Percentiles rank a stretch among this genome's conserved stretches.
Evolutionary conservation across 2,113 vertebrate species (phyloP).

Genomic region (Theristicus caerulescens): DNA sequence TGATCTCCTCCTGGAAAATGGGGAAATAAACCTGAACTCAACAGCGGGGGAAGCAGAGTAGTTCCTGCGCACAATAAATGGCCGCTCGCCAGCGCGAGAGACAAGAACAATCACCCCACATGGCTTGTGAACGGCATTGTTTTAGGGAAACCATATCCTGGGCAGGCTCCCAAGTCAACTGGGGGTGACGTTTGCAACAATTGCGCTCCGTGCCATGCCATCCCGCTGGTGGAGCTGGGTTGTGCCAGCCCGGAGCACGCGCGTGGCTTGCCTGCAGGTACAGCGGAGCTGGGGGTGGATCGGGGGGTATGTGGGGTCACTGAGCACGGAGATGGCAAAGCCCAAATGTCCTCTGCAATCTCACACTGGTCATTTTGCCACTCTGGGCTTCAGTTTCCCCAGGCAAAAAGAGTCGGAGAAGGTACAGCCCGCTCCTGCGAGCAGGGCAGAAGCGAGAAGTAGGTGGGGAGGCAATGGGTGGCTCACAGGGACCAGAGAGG

Average conservation of each 20-base stretch:
- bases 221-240: rapidly evolving
- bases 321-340: background rate
- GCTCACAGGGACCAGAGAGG: background rate
- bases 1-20: background rate
- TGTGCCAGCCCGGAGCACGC: rapidly evolving
- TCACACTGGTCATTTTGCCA: background rate
- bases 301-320: rapidly evolving
- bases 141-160: background rate
- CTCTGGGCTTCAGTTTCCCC: background rate
- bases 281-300: rapidly evolving
- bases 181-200: background rate
- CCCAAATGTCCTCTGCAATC: background rate
- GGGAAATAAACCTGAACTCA: background rate
- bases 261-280: rapidly evolving
- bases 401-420: background rate
- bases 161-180: background rate
- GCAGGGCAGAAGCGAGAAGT: background rate
- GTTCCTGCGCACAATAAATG: slow-evolving; percentile 20
- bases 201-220: rapidly evolving
- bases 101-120: slow-evolving; percentile 17
- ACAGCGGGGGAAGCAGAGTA: background rate
- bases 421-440: background rate
- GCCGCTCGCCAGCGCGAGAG: background rate
- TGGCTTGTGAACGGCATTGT: background rate
- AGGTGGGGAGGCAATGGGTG: rapidly evolving